Evolutionary conservation across 2,888 invertebrate species (phyloP).

Genomic region (Antheraea yamamai): DNA sequence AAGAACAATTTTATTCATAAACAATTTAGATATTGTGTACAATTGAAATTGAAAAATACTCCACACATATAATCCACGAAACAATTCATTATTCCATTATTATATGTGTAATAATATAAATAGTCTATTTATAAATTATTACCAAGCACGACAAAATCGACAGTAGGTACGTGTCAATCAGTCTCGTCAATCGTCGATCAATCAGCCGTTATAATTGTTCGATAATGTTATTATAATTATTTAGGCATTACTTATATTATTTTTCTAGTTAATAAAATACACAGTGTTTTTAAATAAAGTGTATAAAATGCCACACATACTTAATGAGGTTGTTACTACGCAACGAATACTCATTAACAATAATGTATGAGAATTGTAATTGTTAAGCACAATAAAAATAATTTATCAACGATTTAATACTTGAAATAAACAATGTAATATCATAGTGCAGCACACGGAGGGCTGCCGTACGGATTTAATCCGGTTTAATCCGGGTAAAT

Average conservation of each 20-base stretch:
- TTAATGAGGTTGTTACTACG: background rate
- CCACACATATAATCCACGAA: too few relatives aligned
- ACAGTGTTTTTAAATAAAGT: background rate
- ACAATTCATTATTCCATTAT: too few relatives aligned
- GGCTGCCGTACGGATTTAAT: conserved; percentile 59
- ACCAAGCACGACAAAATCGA: too few relatives aligned
- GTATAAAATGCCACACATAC: background rate
- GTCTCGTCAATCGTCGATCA: too few relatives aligned
- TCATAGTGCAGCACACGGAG: conserved; percentile 66
- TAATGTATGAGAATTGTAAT: background rate
- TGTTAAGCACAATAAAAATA: conserved; percentile 40
- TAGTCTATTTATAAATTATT: too few relatives aligned
- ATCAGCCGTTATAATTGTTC: background rate
- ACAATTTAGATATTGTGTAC: background rate
- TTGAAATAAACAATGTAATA: conserved; percentile 76
- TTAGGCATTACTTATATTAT: background rate
- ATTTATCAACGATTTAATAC: conserved; percentile 65
- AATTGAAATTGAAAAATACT: background rate
- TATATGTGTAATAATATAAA: too few relatives aligned
- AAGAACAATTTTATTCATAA: background rate
- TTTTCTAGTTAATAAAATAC: background rate
- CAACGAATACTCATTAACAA: background rate
- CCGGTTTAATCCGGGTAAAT: conserved; percentile 64
- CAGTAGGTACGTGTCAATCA: too few relatives aligned
- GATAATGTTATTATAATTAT: background rate